Base-by-base conservation (phyloP, 2,113 vertebrate species). In the Coptodon rendalli region DNA sequence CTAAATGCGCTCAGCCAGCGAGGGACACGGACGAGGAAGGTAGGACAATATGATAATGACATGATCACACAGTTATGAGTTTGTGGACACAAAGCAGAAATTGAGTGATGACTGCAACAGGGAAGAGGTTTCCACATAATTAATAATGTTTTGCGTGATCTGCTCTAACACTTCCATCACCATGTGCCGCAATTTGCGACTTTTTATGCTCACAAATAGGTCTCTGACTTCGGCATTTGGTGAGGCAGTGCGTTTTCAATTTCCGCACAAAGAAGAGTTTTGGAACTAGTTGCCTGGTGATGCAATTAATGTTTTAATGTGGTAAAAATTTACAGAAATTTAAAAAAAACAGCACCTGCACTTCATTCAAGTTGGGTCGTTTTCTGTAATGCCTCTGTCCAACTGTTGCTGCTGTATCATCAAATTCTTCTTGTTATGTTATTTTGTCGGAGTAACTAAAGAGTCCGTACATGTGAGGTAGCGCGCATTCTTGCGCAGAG, bases 11-110 rank as follows among this genome's bases (percentile, higher is more conserved):
- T 81, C 92, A 93, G 91, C 94, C 93, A 89, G 91, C 91, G 86
- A 93, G 93, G 92, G 94, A 95, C 89, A 88, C 94, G 94, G 94
- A 95, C 94, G 89, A 94, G 92, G 95, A 95, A 96, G 96, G 96
- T 96, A 96, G 89, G 95, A 91, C 52, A 45, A 68, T 22, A 91
- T 87, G 71, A 91, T 78, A 85, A 91, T 83, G 84, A 53, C 56
- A 66, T 52, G 82, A 82, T 78, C 73, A 81, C 43, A 38, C 68
- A 29, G 61, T 57, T 82, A 43, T 56, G 54, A 81, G 76, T 61
- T 87, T 63, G 50, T 27, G 52, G 56, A 48, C 22, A 38, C 43
- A 36, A 24, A 24, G 9, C 29, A 31, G 7, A 48, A 59, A 54
- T 57, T 6, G 53, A 53, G 54, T 9, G 5, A 13, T 40, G 36